These are phyloP conservation scores for Tipula unca DNA, from an alignment of 2,888 invertebrate genomes.

Conservation along the genomic window DNA sequence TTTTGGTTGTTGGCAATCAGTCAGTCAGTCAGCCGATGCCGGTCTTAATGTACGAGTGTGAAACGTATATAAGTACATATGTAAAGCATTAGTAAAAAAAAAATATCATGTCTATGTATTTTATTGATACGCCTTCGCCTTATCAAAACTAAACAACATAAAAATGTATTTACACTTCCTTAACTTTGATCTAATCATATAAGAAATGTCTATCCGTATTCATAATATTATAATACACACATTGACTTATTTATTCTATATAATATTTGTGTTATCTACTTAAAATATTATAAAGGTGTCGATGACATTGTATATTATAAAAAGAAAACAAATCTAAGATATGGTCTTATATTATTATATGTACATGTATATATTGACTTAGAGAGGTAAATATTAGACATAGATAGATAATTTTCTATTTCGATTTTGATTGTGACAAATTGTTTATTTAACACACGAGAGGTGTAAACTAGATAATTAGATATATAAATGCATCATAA, in stretches of 20 bases:
- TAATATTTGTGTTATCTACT: not conserved
- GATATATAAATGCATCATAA: no score
- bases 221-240: not conserved
- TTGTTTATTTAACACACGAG: not conserved
- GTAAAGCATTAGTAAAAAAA: not conserved
- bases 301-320: not conserved
- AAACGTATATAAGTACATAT: no score
- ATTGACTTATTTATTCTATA: not conserved
- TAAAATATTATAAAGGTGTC: conserved; percentile 8
- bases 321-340: not conserved
- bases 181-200: not conserved
- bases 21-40: not conserved
- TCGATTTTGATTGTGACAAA: not conserved
- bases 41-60: not conserved
- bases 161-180: not conserved
- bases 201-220: not conserved
- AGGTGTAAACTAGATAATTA: not conserved
- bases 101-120: not conserved
- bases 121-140: not conserved
- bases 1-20: not conserved
- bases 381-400: not conserved
- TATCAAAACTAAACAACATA: not conserved
- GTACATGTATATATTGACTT: not conserved
- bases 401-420: not conserved
- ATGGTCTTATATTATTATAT: not conserved